Conservation (phyloP, 1,140 invertebrate genomes). For the Artemia franciscana region DNA sequence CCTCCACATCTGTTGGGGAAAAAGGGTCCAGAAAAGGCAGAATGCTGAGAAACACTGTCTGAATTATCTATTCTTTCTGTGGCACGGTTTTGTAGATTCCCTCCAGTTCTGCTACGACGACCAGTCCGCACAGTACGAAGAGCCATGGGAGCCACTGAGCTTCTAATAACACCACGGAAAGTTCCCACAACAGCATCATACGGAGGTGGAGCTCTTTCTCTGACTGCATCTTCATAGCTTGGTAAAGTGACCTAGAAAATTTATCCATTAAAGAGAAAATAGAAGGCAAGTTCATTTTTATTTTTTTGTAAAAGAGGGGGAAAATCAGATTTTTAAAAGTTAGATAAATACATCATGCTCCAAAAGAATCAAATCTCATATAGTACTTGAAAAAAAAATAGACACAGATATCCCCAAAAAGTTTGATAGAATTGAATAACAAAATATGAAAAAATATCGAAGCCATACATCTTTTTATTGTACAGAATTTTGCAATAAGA, state of each 20-base stretch:
- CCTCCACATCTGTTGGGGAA: not conserved
- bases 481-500: too few species aligned
- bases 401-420: too few species aligned
- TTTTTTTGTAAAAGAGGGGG: too few species aligned
- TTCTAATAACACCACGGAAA: not conserved
- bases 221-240: slow-evolving; percentile 22
- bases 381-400: too few species aligned
- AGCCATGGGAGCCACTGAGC: slow-evolving; percentile 4
- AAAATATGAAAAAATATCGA: too few species aligned
- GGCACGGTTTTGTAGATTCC: slow-evolving; percentile 15
- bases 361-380: too few species aligned
- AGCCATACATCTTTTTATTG: too few species aligned
- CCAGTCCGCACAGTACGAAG: slow-evolving; percentile 15
- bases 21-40: not conserved
- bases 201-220: slow-evolving; percentile 13
- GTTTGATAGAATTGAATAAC: too few species aligned
- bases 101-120: slow-evolving; percentile 13
- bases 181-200: not conserved
- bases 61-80: slow-evolving; percentile 15
- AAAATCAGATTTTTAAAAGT: too few species aligned
- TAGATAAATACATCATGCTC: too few species aligned
- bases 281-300: too few species aligned
- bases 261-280: too few species aligned
- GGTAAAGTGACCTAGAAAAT: slow-evolving; percentile 21
- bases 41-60: not conserved